phyloP scores from a whole-genome alignment of 2,888 invertebrate genomes.

The Cryptosula pallasiana region DNA sequence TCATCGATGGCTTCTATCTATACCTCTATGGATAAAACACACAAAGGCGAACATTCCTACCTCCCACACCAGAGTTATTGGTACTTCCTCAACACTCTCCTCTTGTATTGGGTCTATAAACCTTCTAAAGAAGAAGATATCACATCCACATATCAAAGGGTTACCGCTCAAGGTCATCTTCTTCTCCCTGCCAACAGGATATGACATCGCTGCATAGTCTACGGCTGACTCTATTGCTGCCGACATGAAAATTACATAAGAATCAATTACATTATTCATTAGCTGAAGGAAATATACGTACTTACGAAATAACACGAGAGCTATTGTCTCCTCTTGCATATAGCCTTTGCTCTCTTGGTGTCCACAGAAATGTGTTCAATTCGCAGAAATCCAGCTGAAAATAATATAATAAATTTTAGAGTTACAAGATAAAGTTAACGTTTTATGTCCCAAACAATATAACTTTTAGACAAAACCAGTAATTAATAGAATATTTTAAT shows the following conservation, averaged over 20 bases:
- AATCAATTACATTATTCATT: too few relatives aligned
- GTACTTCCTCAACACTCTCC: background rate
- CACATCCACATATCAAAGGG: background rate
- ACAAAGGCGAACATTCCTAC: too few relatives aligned
- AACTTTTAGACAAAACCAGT: too few relatives aligned
- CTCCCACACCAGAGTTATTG: background rate
- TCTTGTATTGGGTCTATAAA: background rate
- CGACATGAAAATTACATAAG: too few relatives aligned
- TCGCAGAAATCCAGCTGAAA: slow-evolving; percentile 14
- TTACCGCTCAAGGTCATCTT: background rate
- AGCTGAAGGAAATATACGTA: too few relatives aligned
- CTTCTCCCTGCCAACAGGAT: background rate
- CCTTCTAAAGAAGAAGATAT: background rate
- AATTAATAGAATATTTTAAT: too few relatives aligned
- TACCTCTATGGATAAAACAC: too few relatives aligned
- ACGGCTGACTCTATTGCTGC: too few relatives aligned
- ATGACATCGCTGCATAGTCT: background rate
- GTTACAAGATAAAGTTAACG: too few relatives aligned
- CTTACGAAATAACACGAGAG: background rate
- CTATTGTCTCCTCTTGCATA: background rate
- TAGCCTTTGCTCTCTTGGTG: background rate
- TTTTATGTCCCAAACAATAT: too few relatives aligned
- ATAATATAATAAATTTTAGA: slow-evolving; percentile 7
- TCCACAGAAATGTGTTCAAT: slow-evolving; percentile 17
- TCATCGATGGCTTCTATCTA: too few relatives aligned